A percentile compares a stretch with the other conserved stretches of the same genome.
Evolutionary conservation across 2,797 vertebrate species (phyloP).

Genomic region (Poeciliopsis infans): DNA sequence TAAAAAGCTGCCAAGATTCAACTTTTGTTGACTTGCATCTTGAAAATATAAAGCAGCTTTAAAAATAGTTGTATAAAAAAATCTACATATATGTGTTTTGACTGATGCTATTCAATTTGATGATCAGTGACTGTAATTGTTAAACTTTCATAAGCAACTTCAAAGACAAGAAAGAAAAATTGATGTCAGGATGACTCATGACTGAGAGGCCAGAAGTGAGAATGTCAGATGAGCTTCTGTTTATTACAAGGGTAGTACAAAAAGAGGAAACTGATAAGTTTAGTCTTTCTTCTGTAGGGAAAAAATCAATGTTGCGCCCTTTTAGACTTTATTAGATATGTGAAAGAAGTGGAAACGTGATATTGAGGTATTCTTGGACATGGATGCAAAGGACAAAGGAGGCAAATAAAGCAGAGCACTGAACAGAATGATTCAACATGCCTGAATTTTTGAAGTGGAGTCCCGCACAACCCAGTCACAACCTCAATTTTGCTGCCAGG

Average conservation of each 20-base stretch:
- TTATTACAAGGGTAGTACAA: constrained; percentile 51
- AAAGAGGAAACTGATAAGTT: constrained; percentile 42
- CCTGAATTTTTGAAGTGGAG: background rate
- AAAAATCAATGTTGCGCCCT: constrained; percentile 48
- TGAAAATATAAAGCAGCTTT: background rate
- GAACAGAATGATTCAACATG: background rate
- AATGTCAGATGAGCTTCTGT: constrained; percentile 19
- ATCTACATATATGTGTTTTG: background rate
- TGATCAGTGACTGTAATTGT: background rate
- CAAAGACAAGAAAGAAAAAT: constrained; percentile 11
- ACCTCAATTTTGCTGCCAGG: background rate
- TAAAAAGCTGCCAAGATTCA: background rate
- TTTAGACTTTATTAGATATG: constrained; percentile 62
- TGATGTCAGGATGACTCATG: constrained; percentile 21
- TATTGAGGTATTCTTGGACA: constrained; percentile 43
- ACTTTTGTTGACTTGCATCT: background rate
- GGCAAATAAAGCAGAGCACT: constrained; percentile 2
- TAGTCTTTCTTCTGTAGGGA: constrained; percentile 47
- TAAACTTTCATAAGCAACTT: constrained; percentile 14
- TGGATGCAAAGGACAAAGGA: constrained; percentile 15
- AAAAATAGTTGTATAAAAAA: background rate
- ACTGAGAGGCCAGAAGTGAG: constrained; percentile 19
- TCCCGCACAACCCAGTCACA: background rate
- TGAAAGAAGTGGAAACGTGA: constrained; percentile 48
- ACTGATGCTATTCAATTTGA: background rate